Evolutionary conservation across 2,888 invertebrate genomes (phyloP).

Genomic region (Syrista parreyssii): DNA sequence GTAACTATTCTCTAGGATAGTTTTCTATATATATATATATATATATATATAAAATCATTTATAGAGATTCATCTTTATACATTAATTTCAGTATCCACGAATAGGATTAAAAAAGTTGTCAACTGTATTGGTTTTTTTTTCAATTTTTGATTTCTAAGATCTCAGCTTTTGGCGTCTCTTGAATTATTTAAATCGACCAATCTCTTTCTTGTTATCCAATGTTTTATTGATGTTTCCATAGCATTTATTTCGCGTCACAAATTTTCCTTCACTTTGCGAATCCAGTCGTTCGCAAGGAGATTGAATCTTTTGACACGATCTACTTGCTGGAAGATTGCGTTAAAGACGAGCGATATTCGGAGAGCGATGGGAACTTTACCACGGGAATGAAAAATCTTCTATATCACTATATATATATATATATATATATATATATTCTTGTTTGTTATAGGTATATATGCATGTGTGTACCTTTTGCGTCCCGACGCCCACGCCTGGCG

Average conservation of each 20-base stretch:
- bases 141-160: neutral
- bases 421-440: neutral
- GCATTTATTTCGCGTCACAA: neutral
- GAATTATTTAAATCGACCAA: neutral
- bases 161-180: neutral
- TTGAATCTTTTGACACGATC: constrained; percentile 53
- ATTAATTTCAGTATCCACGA: neutral
- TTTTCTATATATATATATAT: neutral
- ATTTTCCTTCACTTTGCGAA: neutral
- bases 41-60: neutral
- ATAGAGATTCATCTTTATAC: neutral
- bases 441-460: neutral
- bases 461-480: constrained; percentile 16
- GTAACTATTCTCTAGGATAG: neutral
- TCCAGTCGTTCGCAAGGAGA: neutral
- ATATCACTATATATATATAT: neutral
- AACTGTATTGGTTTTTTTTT: neutral
- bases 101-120: neutral
- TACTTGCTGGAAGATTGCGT: constrained; percentile 36
- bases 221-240: neutral
- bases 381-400: constrained; percentile 52
- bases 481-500: constrained; percentile 33
- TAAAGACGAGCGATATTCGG: constrained; percentile 40
- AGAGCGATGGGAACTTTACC: constrained; percentile 59
- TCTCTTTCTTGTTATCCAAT: neutral